Evolutionary conservation across 2,113 vertebrate species (phyloP), one percentile per base, ranked within the genome.

Genomic region (Halcyon malimbica): DNA sequence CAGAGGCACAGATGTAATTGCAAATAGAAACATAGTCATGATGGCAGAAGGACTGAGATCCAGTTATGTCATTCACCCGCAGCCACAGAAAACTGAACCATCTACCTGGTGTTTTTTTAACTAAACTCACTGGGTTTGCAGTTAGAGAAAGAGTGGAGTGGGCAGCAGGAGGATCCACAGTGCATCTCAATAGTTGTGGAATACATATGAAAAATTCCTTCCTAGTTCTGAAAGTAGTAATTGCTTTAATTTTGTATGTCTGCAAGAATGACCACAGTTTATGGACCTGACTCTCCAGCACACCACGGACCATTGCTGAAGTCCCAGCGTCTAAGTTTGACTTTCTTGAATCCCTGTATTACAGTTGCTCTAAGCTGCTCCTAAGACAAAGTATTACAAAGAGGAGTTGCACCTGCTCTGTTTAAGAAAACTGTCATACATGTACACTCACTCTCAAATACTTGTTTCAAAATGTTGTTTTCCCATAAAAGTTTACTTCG

Each of bases 61-160:
- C 16, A 57, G 26, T 41, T 28, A 15, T 35, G 41, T 31, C 42
- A 62, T 51, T 81, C 29, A 85, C 29, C 33, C 1, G 1, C 78
- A 73, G 75, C n/a, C 48, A 51, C 44, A 35, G 67, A 56, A 87
- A 73, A 53, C 13, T 7, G 16, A 88, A 62, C 42, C 24, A 51
- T 42, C 17, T 13, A 51, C 23, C 10, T 1, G 1, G 6, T 3
- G 5, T 0, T 3, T 74, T 67, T 70, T 56, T 10, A 3, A 35
- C 28, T 26, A 62, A 74, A 2, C 37, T 77, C 54, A 10, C 29
- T 23, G 76, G 26, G 20, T 59, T 24, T 63, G 33, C 42, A 76
- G 21, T 44, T 31, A 79, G 24, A 76, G 62, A 60, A 82, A 64
- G 10, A 35, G 5, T 9, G 16, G 11, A 7, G 31, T 41, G 56